Evolutionary conservation across 2,113 vertebrate genomes (phyloP).

Genomic region (Okapia johnstoni): DNA sequence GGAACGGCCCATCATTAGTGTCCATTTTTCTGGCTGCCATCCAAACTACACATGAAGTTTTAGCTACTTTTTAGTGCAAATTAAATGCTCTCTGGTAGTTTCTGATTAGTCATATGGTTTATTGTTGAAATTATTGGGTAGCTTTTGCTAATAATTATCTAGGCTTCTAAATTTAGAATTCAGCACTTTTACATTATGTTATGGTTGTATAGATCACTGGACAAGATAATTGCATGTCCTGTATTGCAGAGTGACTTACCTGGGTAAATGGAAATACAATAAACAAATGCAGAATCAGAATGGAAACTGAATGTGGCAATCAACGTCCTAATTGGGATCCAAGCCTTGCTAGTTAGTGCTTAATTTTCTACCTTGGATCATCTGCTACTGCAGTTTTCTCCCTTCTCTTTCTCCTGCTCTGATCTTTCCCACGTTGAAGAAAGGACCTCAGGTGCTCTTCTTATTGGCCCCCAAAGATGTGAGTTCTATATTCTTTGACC

Average conservation of each 20-base stretch:
- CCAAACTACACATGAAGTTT: neutral
- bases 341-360: neutral
- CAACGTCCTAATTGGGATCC: neutral
- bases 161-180: neutral
- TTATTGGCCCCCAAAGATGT: neutral
- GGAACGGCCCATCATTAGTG: neutral
- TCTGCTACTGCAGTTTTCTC: neutral
- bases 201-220: neutral
- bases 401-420: neutral
- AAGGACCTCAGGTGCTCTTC: neutral
- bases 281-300: neutral
- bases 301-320: neutral
- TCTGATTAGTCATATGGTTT: neutral
- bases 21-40: neutral
- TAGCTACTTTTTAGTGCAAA: neutral
- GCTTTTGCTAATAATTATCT: slow-evolving; percentile 6
- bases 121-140: neutral
- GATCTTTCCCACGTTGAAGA: neutral
- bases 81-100: neutral
- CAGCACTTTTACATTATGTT: neutral
- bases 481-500: neutral
- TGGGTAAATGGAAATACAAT: neutral
- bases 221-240: neutral
- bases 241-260: neutral
- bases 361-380: neutral